Conservation (phyloP, 64 coral and sea anemone genomes). For the Porites australiensis region DNA sequence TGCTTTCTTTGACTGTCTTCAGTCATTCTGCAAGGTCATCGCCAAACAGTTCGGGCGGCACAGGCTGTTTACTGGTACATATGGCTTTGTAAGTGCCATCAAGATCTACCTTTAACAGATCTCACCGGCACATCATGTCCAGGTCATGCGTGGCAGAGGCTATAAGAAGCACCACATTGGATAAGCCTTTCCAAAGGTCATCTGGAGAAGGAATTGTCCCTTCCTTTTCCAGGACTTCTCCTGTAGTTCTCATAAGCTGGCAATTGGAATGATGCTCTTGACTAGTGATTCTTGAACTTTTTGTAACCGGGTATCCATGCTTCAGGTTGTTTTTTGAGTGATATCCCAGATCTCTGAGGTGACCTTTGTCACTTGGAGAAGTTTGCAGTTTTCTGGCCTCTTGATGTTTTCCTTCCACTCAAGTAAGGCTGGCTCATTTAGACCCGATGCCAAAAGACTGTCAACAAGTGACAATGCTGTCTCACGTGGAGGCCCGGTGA, state of each 20-base stretch:
- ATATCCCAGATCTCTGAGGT: slow-evolving; percentile 62
- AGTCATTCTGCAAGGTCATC: slow-evolving; percentile 42
- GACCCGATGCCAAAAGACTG: slow-evolving; percentile 57
- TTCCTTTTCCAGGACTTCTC: slow-evolving; percentile 42
- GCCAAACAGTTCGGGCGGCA: slow-evolving; percentile 33
- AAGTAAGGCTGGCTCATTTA: slow-evolving; percentile 55
- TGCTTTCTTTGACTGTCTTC: slow-evolving; percentile 35
- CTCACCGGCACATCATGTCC: slow-evolving; percentile 50
- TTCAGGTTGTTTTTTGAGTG: no score
- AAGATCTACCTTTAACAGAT: slow-evolving; percentile 64
- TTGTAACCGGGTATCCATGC: slow-evolving; percentile 62
- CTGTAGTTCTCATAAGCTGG: slow-evolving; percentile 28
- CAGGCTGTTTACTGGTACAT: slow-evolving; percentile 53
- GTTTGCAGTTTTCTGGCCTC: slow-evolving; percentile 28
- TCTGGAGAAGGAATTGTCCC: slow-evolving; percentile 10
- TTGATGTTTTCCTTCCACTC: slow-evolving; percentile 6
- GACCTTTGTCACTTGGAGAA: slow-evolving; percentile 7
- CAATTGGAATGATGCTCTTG: slow-evolving; percentile 47
- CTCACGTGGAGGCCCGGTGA: background rate
- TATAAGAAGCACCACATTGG: slow-evolving; percentile 40
- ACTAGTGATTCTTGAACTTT: slow-evolving; percentile 60
- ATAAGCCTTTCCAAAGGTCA: slow-evolving; percentile 41
- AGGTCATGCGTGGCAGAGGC: slow-evolving; percentile 59
- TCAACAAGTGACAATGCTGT: slow-evolving; percentile 34
- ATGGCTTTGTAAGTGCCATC: slow-evolving; percentile 49